These are phyloP conservation scores for Microtus pennsylvanicus DNA, from an alignment of 2,113 vertebrate genomes.

Conservation along the genomic window DNA sequence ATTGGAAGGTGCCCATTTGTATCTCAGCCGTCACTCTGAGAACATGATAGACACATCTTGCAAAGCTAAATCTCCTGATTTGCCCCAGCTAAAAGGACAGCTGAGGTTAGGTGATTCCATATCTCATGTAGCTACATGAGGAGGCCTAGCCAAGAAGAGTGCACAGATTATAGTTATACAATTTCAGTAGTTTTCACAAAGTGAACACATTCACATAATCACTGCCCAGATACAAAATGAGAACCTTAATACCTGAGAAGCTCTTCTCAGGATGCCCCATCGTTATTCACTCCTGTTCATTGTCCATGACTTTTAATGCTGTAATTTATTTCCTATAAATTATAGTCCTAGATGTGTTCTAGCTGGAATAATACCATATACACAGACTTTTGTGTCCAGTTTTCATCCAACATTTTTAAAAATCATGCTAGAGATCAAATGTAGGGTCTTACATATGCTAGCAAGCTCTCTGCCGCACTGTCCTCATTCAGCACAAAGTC, in stretches of 20 bases:
- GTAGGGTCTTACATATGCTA: neutral
- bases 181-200: neutral
- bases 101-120: neutral
- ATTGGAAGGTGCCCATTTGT: neutral
- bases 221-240: neutral
- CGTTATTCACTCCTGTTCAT: neutral
- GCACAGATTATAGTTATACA: neutral
- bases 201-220: neutral
- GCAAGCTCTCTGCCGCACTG: neutral
- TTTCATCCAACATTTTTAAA: neutral
- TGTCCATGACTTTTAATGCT: conserved; percentile 7
- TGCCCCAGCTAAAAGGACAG: neutral
- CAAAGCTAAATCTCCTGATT: neutral
- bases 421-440: neutral
- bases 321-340: neutral
- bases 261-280: neutral
- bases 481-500: neutral
- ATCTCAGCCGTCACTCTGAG: neutral
- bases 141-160: neutral
- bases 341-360: neutral
- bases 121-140: neutral
- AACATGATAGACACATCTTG: neutral
- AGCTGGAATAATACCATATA: neutral
- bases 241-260: neutral
- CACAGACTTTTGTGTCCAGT: conserved; percentile 2